Evolutionary conservation across 2,113 vertebrate genomes (phyloP).

Genomic region (Megalops atlanticus): DNA sequence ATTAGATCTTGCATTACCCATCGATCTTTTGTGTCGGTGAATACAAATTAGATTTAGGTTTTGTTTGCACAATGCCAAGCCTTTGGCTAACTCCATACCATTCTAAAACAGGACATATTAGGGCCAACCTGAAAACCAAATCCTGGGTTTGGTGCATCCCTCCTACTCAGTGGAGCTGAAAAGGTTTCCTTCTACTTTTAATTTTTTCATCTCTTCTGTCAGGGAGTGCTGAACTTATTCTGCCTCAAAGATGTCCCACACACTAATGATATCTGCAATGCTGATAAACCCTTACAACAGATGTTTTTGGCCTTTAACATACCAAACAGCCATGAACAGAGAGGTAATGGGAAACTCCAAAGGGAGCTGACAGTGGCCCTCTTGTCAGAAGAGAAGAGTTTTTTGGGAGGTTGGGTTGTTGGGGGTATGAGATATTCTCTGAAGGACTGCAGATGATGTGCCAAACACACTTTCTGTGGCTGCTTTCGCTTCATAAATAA

Average conservation of each 20-base stretch:
- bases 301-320: neutral
- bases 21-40: too few relatives aligned
- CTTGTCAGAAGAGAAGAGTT: constrained; percentile 3
- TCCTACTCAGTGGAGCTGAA: too few relatives aligned
- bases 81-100: too few relatives aligned
- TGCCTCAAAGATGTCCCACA: neutral
- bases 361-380: neutral
- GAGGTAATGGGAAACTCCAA: neutral
- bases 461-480: constrained; percentile 51
- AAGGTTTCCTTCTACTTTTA: neutral
- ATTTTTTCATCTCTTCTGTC: neutral
- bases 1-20: too few relatives aligned
- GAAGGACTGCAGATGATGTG: constrained; percentile 27
- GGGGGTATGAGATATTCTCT: constrained; percentile 31
- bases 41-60: too few relatives aligned
- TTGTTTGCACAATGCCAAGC: too few relatives aligned
- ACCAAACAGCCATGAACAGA: neutral
- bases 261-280: neutral
- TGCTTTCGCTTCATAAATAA: constrained; percentile 76
- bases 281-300: neutral
- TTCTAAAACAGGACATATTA: too few relatives aligned
- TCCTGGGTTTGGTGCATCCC: too few relatives aligned
- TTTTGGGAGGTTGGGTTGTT: constrained; percentile 18
- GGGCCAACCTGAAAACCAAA: too few relatives aligned
- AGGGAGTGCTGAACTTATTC: neutral